Percentiles rank a stretch among this genome's conserved stretches.
Evolutionary conservation across 2,888 invertebrate species (phyloP).

Genomic region (Aradus depressus): DNA sequence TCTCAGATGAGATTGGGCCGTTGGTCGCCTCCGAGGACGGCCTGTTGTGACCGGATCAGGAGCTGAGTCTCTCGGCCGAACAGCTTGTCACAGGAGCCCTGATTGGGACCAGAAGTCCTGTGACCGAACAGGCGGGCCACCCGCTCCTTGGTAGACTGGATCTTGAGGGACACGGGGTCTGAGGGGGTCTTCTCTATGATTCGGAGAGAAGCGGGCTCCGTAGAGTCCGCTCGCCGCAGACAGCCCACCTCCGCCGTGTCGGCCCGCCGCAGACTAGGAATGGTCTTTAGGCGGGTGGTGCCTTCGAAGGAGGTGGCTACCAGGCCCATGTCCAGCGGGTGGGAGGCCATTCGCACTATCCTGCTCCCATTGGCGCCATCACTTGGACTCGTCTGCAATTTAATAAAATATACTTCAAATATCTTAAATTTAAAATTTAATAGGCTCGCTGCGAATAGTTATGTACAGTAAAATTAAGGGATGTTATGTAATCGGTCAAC

Average conservation of each 20-base stretch:
- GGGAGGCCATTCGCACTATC: conserved; percentile 35
- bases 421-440: too few species aligned
- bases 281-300: conserved; percentile 65
- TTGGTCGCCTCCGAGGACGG: too few species aligned
- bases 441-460: too few species aligned
- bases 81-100: conserved; percentile 25
- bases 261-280: conserved; percentile 41
- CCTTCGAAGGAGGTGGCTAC: conserved; percentile 71
- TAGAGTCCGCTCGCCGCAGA: conserved; percentile 11
- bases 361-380: too few species aligned
- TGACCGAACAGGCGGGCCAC: conserved; percentile 23
- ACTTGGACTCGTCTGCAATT: too few species aligned
- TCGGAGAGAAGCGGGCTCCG: conserved; percentile 25
- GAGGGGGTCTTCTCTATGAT: conserved; percentile 24
- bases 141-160: conserved; percentile 24
- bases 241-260: conserved; percentile 8
- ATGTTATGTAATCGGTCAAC: too few species aligned
- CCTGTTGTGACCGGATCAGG: conserved; percentile 27
- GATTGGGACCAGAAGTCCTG: too few species aligned
- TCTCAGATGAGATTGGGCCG: too few species aligned
- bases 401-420: too few species aligned
- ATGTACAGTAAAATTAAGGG: too few species aligned
- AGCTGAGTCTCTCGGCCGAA: conserved; percentile 27
- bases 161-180: conserved; percentile 22
- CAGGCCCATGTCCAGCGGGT: conserved; percentile 63